Base-by-base conservation (phyloP, 2,888 invertebrate genomes). In the Scaeva pyrastri region DNA sequence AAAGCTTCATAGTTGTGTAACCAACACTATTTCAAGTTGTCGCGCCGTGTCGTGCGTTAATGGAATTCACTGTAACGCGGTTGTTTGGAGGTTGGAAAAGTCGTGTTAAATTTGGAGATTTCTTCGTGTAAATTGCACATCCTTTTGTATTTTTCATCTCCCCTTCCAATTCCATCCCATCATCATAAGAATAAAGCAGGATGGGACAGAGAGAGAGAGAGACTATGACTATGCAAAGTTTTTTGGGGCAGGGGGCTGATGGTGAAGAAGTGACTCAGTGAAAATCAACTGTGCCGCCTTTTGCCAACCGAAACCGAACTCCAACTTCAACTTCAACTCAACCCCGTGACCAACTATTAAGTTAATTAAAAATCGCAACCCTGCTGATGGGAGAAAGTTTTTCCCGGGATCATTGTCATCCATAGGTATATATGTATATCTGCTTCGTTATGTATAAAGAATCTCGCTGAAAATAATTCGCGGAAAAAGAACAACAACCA, bases 321-420 rank as follows among this genome's bases (percentile, higher is more conserved):
- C 5, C 8, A 8, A 31, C 0, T 31, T n/a, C n/a, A n/a, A n/a
- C n/a, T n/a, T n/a, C n/a, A n/a, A n/a, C 45, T 26, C 52, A 68
- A 7, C 45, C 75, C 73, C 62, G 72, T 39, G 73, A 64, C n/a
- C 58, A 84, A 86, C 86, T 86, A 86, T 86, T 86, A 86, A 86
- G 86, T 86, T 86, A 86, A 86, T 86, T 86, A 86, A 86, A 86
- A 86, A 86, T 77, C 23, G 60, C 72, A 68, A 68, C 31, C 75
- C 72, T 6, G 26, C 31, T 45, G n/a, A n/a, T 5, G 64, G 26
- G 56, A 21, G 43, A 58, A 78, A 82, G 71, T 78, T 82, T 81
- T 43, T 31, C 70, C 68, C 8, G 4, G 19, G 12, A 14, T n/a
- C 26, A 7, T n/a, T 43, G 14, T 23, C 48, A 31, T 58, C 16